phyloP scores from a whole-genome alignment of 2,113 vertebrate genomes.

The Pseudopodoces humilis region DNA sequence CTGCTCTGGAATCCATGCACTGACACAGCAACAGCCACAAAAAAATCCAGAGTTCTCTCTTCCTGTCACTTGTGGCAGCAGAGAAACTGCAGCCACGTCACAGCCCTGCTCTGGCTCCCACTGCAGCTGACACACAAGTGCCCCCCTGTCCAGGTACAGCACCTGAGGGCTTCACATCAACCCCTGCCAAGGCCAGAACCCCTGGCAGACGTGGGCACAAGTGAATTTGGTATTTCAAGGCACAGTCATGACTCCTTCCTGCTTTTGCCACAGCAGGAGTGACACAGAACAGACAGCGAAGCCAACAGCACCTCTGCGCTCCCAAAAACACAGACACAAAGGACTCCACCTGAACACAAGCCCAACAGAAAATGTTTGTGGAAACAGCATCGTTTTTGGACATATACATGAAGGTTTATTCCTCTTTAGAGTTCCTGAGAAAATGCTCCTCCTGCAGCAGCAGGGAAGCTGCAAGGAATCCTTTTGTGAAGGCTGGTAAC shows the following conservation, averaged over 20 bases:
- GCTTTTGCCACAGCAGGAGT: neutral
- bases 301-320: neutral
- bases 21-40: neutral
- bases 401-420: rapidly evolving
- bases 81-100: neutral
- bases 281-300: neutral
- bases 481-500: neutral
- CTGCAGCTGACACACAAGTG: neutral
- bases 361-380: neutral
- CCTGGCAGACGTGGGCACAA: neutral
- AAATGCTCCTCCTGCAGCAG: neutral
- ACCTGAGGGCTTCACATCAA: neutral
- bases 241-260: rapidly evolving
- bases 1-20: neutral
- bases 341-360: neutral
- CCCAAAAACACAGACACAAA: neutral
- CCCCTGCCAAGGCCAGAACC: neutral
- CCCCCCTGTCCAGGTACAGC: neutral
- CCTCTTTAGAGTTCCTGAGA: neutral
- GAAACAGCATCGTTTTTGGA: neutral
- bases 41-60: rapidly evolving
- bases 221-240: neutral
- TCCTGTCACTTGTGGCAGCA: neutral
- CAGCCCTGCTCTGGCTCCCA: neutral
- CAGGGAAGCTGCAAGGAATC: neutral